Evolutionary conservation across 37 sponge, comb jelly and placozoan species (phyloP).

Genomic region (Hormiphora californensis): DNA sequence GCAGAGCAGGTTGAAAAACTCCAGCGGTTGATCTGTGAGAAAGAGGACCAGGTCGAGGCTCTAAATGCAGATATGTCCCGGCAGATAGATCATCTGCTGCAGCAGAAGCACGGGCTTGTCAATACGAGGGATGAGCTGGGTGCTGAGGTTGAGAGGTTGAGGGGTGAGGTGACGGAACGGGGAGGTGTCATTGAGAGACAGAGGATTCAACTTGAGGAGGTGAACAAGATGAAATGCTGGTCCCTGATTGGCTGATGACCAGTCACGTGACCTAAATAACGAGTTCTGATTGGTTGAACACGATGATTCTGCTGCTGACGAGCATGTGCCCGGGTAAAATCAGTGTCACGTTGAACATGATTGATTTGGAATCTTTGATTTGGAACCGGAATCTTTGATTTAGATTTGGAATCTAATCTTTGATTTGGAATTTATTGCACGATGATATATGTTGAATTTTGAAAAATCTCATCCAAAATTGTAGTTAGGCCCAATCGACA

Average conservation of each 20-base stretch:
- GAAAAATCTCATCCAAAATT: too few species aligned
- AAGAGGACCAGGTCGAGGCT: background rate
- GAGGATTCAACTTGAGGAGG: background rate
- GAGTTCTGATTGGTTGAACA: too few species aligned
- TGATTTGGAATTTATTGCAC: too few species aligned
- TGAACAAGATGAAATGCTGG: background rate
- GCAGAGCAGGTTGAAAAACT: background rate
- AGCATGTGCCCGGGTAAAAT: too few species aligned
- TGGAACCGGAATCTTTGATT: too few species aligned
- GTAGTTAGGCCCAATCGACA: too few species aligned
- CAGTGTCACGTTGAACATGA: too few species aligned
- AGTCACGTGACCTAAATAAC: too few species aligned
- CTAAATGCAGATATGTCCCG: background rate
- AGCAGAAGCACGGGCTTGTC: conserved; percentile 20
- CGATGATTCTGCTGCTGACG: too few species aligned
- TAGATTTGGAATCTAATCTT: too few species aligned
- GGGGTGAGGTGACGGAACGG: background rate
- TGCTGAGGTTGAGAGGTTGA: background rate
- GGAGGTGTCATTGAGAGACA: background rate
- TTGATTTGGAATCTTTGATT: too few species aligned
- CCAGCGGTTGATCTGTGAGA: background rate
- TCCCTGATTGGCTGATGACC: background rate
- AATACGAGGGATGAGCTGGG: background rate
- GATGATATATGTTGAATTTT: too few species aligned
- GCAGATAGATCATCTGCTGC: conserved; percentile 23